These are phyloP conservation scores for Microtus californicus DNA, from an alignment of 2,797 vertebrate species.

Conservation along the genomic window DNA sequence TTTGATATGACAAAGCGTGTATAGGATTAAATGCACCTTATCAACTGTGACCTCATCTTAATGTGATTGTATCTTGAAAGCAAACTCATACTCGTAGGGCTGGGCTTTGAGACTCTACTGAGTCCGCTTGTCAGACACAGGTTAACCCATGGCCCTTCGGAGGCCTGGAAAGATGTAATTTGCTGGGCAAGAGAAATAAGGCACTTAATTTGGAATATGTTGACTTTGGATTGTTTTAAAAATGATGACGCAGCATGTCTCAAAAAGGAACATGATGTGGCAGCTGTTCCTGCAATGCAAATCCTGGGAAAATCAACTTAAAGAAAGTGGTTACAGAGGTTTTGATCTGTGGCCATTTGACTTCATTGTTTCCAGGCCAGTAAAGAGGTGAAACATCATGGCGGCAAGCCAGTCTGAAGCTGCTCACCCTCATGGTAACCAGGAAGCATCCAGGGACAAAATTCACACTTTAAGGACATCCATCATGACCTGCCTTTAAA, in stretches of 20 bases:
- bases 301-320: background rate
- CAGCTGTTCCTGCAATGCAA: background rate
- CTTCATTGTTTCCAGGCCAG: background rate
- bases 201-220: background rate
- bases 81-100: background rate
- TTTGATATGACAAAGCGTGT: background rate
- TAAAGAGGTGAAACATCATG: background rate
- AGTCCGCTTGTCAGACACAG: background rate
- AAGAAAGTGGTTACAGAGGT: background rate
- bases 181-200: background rate
- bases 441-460: background rate
- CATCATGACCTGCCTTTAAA: background rate
- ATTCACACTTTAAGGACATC: background rate
- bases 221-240: slow-evolving; percentile 26
- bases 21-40: background rate
- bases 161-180: background rate
- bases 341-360: background rate
- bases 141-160: background rate
- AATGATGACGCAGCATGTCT: background rate
- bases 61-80: background rate
- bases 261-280: background rate
- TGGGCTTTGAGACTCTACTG: background rate
- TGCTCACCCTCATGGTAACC: no score
- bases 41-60: background rate
- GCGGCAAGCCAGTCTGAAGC: background rate